phyloP scores from a whole-genome alignment of 2,888 invertebrate genomes.

The Synergus itoensis region DNA sequence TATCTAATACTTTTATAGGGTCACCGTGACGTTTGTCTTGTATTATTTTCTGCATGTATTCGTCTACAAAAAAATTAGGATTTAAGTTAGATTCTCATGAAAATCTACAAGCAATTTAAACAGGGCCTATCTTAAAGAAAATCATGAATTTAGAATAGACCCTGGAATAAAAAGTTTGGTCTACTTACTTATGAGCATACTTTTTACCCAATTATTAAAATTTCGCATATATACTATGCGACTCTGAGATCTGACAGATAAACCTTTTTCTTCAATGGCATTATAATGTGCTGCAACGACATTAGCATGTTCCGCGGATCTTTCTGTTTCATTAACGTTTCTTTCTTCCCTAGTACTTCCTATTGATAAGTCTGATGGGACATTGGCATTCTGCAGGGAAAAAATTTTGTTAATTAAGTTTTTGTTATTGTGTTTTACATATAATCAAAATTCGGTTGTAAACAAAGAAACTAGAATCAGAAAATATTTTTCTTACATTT shows the following conservation, averaged over 20 bases:
- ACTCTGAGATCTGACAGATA: conserved; percentile 90
- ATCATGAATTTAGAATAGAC: background rate
- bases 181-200: conserved; percentile 91
- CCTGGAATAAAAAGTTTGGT: background rate
- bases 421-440: background rate
- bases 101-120: background rate
- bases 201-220: conserved; percentile 99
- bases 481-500: too few relatives aligned
- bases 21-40: conserved; percentile 83
- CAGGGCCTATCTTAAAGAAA: background rate
- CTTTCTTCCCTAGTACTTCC: conserved; percentile 57
- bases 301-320: conserved; percentile 77
- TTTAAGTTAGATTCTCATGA: background rate
- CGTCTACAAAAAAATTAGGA: conserved; percentile 63
- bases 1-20: conserved; percentile 89
- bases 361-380: conserved; percentile 65
- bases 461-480: too few relatives aligned
- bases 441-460: background rate
- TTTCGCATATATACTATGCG: conserved; percentile 96
- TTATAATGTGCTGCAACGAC: conserved; percentile 97
- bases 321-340: conserved; percentile 46
- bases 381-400: conserved; percentile 55
- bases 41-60: conserved; percentile 84
- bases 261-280: conserved; percentile 89
- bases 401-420: background rate